A percentile compares a stretch with the other conserved stretches of the same genome.
phyloP scores from a whole-genome alignment of 2,888 invertebrate genomes.

The Dermolepida albohirtum region DNA sequence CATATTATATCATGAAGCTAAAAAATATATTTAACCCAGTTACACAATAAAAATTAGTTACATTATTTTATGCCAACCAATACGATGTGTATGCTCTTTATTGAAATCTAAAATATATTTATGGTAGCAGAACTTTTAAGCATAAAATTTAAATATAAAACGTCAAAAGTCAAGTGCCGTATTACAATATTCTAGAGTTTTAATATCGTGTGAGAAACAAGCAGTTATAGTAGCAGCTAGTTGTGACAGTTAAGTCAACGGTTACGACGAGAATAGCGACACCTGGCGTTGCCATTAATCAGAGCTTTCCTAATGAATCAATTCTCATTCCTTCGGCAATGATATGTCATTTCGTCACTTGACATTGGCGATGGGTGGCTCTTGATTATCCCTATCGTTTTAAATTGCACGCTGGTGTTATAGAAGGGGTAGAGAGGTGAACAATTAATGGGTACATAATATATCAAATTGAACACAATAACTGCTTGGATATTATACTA shows the following conservation, averaged over 20 bases:
- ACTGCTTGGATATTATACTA: constrained; percentile 2
- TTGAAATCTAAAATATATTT: too few species aligned
- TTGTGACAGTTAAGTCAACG: constrained; percentile 27
- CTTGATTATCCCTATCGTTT: constrained; percentile 5
- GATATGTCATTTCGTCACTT: constrained; percentile 41
- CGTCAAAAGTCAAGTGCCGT: not conserved
- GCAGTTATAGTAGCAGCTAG: constrained; percentile 12
- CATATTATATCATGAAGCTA: too few species aligned
- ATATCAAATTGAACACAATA: constrained; percentile 22
- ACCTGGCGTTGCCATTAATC: constrained; percentile 41
- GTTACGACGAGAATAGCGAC: constrained; percentile 32
- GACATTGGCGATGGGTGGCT: constrained; percentile 28
- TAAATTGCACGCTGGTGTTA: not conserved
- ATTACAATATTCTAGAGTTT: constrained; percentile 16
- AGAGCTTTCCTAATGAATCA: constrained; percentile 41
- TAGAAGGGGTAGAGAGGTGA: not conserved
- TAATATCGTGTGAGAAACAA: constrained; percentile 22
- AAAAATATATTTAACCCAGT: too few species aligned
- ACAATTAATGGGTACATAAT: constrained; percentile 16
- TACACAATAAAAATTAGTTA: too few species aligned
- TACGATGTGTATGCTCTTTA: too few species aligned
- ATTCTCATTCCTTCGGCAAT: constrained; percentile 33
- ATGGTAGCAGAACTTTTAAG: too few species aligned
- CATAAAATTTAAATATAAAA: constrained; percentile 1
- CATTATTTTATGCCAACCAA: too few species aligned